Percentiles rank a stretch among this genome's conserved stretches.
These are phyloP conservation scores for Telmatherina bonti DNA, from an alignment of 2,797 vertebrate genomes.

Conservation along the genomic window DNA sequence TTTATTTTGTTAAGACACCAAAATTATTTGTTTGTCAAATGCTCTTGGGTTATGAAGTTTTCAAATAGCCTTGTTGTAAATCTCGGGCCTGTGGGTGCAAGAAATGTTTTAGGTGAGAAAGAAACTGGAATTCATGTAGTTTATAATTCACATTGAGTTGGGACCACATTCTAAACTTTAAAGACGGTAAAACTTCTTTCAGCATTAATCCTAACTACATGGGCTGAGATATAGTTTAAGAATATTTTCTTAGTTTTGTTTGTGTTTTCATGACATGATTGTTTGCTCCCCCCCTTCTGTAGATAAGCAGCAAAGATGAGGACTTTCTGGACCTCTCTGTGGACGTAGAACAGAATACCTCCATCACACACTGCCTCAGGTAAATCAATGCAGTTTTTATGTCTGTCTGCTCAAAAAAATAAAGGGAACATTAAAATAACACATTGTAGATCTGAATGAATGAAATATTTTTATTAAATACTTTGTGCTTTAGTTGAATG, in stretches of 20 bases:
- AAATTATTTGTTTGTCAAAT: neutral
- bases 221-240: neutral
- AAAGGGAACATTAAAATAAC: too few species aligned
- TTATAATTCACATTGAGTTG: neutral
- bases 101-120: neutral
- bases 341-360: slow-evolving; percentile 98
- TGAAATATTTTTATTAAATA: too few species aligned
- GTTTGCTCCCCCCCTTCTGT: slow-evolving; percentile 32
- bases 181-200: neutral
- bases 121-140: neutral
- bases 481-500: too few species aligned
- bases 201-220: neutral
- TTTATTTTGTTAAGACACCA: neutral
- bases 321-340: slow-evolving; percentile 99
- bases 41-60: neutral
- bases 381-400: slow-evolving; percentile 46
- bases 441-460: too few species aligned
- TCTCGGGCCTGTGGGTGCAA: neutral
- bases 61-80: neutral
- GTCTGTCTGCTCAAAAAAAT: too few species aligned
- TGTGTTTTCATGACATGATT: neutral
- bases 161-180: neutral
- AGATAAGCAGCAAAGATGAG: slow-evolving; percentile 99
- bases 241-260: neutral
- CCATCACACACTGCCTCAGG: slow-evolving; percentile 98